Percentiles rank a stretch among this genome's conserved stretches.
Conservation (phyloP, 2,888 invertebrate species). For the Lithodes maja region DNA sequence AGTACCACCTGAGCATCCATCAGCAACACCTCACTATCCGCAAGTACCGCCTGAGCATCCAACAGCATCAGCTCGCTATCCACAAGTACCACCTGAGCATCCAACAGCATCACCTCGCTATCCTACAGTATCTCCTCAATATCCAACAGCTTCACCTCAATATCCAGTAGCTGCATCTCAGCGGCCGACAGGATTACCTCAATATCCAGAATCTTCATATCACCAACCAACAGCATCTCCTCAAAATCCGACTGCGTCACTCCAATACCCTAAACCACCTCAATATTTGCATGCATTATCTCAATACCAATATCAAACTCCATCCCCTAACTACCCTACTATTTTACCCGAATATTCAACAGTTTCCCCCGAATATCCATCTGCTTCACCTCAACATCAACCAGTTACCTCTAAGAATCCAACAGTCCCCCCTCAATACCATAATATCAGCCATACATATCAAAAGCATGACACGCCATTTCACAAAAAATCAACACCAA, state of each 20-base stretch:
- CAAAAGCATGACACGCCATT: too few relatives aligned
- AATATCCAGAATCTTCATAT: background rate
- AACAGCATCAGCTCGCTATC: background rate
- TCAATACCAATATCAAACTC: background rate
- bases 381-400: slow-evolving; percentile 10
- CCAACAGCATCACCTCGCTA: background rate
- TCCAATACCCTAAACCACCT: background rate
- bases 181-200: background rate
- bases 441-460: background rate
- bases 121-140: background rate
- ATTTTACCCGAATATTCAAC: slow-evolving; percentile 8
- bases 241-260: background rate
- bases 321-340: background rate
- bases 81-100: background rate
- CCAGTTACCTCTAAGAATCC: background rate
- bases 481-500: too few relatives aligned
- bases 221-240: background rate
- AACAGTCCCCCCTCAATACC: background rate
- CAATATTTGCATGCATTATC: too few relatives aligned
- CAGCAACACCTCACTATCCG: background rate
- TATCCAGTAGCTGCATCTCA: background rate
- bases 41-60: background rate
- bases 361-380: background rate
- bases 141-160: background rate
- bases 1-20: background rate